Evolutionary conservation across 2,888 invertebrate genomes (phyloP).

Genomic region (Laspeyria flexula): DNA sequence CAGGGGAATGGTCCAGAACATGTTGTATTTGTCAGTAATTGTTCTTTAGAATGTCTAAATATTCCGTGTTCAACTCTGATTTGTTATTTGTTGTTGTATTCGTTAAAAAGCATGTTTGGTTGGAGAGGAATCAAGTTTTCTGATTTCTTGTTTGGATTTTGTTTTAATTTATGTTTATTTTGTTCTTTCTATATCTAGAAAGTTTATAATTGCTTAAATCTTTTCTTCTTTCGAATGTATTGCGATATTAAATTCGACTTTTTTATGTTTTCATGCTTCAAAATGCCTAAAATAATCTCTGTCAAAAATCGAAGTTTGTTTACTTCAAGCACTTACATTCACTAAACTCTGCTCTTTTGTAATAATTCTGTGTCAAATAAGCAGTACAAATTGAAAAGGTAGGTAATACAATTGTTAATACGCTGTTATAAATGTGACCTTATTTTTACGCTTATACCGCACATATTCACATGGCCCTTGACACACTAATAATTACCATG

Average conservation of each 20-base stretch:
- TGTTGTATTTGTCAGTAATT: conserved; percentile 17
- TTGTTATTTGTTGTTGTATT: background rate
- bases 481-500: conserved; percentile 29
- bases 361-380: background rate
- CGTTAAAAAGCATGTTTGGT: background rate
- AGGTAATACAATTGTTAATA: background rate
- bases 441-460: conserved; percentile 17
- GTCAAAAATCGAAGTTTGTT: background rate
- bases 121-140: background rate
- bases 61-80: conserved; percentile 3
- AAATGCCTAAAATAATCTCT: background rate
- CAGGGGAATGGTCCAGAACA: conserved; percentile 32
- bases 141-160: background rate
- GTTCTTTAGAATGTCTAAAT: background rate
- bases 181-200: too few relatives aligned
- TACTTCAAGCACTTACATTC: background rate
- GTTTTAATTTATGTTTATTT: background rate
- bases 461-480: conserved; percentile 33
- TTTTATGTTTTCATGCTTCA: background rate
- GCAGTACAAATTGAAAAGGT: background rate
- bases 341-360: background rate
- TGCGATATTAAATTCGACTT: too few relatives aligned
- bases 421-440: conserved; percentile 18
- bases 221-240: too few relatives aligned
- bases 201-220: too few relatives aligned